Evolutionary conservation across 2,113 vertebrate genomes (phyloP).

Genomic region (Empidonax alnorum): DNA sequence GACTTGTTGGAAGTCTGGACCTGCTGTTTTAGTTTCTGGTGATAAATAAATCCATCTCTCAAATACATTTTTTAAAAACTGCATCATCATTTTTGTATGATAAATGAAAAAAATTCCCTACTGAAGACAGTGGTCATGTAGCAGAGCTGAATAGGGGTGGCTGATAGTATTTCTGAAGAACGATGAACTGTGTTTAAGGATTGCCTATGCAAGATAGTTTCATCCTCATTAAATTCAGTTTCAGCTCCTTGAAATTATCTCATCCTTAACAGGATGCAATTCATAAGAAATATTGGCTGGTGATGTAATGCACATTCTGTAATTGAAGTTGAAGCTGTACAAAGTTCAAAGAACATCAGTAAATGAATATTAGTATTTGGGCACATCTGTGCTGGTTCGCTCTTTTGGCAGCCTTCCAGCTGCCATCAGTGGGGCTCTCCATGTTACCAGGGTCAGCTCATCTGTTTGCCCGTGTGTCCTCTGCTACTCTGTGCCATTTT

Average conservation of each 20-base stretch:
- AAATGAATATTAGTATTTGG: slow-evolving; percentile 12
- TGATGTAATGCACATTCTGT: slow-evolving; percentile 38
- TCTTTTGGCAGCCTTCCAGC: slow-evolving; percentile 2
- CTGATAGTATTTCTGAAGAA: not conserved
- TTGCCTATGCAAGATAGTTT: not conserved
- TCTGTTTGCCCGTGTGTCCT: not conserved
- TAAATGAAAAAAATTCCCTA: not conserved
- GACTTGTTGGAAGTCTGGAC: not conserved
- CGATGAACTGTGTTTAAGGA: not conserved
- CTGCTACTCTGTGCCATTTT: not conserved
- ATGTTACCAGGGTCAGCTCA: not conserved
- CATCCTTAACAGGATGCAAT: slow-evolving; percentile 43
- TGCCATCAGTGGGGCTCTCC: not conserved
- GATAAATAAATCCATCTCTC: not conserved
- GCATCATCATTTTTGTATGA: not conserved
- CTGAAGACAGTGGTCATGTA: not conserved
- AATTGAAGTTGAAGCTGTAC: not conserved
- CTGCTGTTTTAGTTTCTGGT: not conserved
- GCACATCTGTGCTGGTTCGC: not conserved
- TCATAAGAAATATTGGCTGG: not conserved
- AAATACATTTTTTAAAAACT: not conserved
- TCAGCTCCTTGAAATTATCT: slow-evolving; percentile 26
- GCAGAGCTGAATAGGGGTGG: not conserved
- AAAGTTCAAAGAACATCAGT: slow-evolving; percentile 21
- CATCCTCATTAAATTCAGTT: not conserved